Base-by-base conservation (phyloP, 2,797 vertebrate genomes). In the Sibirionetta formosa region DNA sequence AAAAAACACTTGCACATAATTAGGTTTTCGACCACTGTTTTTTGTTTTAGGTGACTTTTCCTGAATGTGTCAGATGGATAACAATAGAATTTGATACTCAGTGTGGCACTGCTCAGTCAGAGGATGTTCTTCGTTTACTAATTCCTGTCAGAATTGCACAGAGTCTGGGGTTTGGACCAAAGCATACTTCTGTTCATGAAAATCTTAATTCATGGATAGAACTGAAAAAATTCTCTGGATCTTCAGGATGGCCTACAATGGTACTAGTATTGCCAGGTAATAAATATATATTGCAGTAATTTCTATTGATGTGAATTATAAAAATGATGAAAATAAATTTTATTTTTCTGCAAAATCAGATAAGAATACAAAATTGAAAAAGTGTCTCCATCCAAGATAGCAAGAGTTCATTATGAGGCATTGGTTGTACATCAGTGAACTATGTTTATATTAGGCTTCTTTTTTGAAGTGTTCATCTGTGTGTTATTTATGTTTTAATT, bases 121-220 rank as follows among this genome's bases (percentile, higher is more conserved):
- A 99, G 93, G 99, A 99, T 86, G 99, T 99, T 38, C 98, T 99
- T 23, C 99, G 99, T 64, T 98, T 99, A 90, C 98, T 99, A 90
- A 99, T 99, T 96, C 99, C 99, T 65, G 98, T 99, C 82, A 99
- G 99, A 90, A 98, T 98, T 56, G 90, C 99, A 80, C 99, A 99
- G 88, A 98, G 98, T 93, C 98, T 99, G 60, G 99, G 98, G 89
- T 98, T 99, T 88, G 98, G 98, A 94, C 98, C 98, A 96, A 99
- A 99, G 97, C 97, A 99, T 58, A 94, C 98, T 90, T 97, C 98
- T 95, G 97, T 98, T 93, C 99, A 99, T 84, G 99, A 99, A 96
- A 99, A 99, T 95, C 99, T 99, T 97, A 99, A 99, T 98, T 99
- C 99, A 56, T 99, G 99, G 99, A 99, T 99, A 50, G 99, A 99